These are phyloP conservation scores for Rousettus leschenaultii DNA, from an alignment of 2,113 vertebrate genomes.

Conservation along the genomic window DNA sequence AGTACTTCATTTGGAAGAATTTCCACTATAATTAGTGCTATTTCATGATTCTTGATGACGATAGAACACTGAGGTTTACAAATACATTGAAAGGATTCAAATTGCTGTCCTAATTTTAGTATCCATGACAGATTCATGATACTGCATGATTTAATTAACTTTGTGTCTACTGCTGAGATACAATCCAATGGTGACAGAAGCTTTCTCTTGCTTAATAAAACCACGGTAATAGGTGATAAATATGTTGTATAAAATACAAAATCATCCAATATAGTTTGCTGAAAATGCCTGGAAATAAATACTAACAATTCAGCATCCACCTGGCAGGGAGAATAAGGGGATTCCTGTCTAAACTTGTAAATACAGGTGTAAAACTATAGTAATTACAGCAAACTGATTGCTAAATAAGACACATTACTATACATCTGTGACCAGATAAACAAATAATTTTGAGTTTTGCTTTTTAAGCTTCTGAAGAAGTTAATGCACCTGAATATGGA, in stretches of 20 bases:
- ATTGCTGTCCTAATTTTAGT: not conserved
- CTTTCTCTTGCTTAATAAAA: not conserved
- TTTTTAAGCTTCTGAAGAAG: slow-evolving; percentile 88
- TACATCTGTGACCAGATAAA: not conserved
- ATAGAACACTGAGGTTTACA: not conserved
- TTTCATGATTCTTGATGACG: not conserved
- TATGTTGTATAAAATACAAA: not conserved
- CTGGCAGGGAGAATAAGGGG: not conserved
- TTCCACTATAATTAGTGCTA: not conserved
- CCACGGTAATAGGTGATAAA: no score
- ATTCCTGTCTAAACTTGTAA: not conserved
- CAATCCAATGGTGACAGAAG: not conserved
- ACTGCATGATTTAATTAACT: not conserved
- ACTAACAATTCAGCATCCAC: not conserved
- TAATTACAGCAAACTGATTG: not conserved
- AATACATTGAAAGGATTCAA: not conserved
- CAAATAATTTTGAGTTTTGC: slow-evolving; percentile 48
- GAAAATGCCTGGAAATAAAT: not conserved
- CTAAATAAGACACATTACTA: slow-evolving; percentile 15
- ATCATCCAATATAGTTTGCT: not conserved
- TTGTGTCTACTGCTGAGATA: not conserved
- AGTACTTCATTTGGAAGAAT: not conserved
- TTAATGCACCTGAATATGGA: slow-evolving; percentile 93
- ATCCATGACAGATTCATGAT: not conserved
- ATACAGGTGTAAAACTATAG: not conserved